Percentiles rank a stretch among this genome's conserved stretches.
phyloP scores from a whole-genome alignment of 2,797 vertebrate species.

The Sebastes hopkinsi region DNA sequence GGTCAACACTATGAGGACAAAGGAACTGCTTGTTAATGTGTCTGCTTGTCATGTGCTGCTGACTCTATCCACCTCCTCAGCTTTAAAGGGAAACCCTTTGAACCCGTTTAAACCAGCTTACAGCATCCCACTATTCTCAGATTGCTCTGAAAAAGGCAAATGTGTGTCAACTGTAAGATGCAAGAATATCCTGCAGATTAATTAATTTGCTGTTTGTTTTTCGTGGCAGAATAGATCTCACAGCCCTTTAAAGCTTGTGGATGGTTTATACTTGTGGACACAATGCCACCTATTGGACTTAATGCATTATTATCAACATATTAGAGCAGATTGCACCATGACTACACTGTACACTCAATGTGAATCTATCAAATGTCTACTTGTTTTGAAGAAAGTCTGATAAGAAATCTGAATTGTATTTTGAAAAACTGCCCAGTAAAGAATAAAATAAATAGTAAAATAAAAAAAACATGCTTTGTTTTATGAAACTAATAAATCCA shows the following conservation, averaged over 20 bases:
- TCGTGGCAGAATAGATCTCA: neutral
- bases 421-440: neutral
- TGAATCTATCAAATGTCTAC: neutral
- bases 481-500: neutral
- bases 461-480: neutral
- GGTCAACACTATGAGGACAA: neutral
- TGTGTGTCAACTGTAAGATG: neutral
- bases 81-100: neutral
- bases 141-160: neutral
- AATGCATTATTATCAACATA: neutral
- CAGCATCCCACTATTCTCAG: neutral
- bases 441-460: neutral
- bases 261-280: constrained; percentile 15
- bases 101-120: constrained; percentile 1
- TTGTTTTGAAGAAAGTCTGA: neutral
- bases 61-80: neutral
- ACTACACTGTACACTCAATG: neutral
- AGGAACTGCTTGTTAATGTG: neutral
- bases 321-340: neutral
- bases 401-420: neutral
- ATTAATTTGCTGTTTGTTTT: neutral
- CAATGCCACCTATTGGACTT: constrained; percentile 62
- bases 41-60: neutral
- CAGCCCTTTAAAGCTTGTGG: neutral
- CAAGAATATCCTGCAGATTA: constrained; percentile 4